phyloP scores from a whole-genome alignment of 2,113 vertebrate genomes.

The Poecile atricapillus region DNA sequence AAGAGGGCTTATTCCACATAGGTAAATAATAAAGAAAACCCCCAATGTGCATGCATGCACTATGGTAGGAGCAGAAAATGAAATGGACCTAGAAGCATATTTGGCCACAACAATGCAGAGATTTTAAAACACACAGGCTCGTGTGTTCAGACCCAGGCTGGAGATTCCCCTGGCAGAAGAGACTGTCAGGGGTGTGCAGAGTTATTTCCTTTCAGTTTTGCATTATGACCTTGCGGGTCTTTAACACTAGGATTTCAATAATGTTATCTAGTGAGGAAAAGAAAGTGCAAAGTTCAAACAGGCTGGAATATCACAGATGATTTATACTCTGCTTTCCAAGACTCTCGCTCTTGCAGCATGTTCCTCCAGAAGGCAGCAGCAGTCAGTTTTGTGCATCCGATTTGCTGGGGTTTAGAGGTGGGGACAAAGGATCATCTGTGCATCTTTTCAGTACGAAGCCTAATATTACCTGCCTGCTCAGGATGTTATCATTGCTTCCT shows the following conservation, averaged over 20 bases:
- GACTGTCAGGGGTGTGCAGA: not conserved
- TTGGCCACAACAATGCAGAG: not conserved
- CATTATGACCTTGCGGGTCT: not conserved
- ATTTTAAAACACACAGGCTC: not conserved
- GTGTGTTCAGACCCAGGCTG: not conserved
- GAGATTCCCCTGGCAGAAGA: not conserved
- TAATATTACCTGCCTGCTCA: not conserved
- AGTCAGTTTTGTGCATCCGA: not conserved
- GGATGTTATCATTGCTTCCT: not conserved
- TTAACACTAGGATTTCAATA: not conserved
- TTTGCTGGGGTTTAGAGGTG: not conserved
- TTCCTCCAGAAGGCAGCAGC: constrained; percentile 14
- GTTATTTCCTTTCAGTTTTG: not conserved
- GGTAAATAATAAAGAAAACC: not conserved
- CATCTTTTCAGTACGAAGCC: not conserved
- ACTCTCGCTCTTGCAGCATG: not conserved
- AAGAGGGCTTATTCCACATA: not conserved
- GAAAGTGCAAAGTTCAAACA: constrained; percentile 9
- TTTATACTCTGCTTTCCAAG: not conserved
- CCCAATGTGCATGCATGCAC: fast-evolving
- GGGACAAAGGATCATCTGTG: not conserved
- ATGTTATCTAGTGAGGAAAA: not conserved
- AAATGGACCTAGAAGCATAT: not conserved
- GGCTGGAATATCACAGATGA: not conserved
- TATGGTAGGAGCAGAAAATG: not conserved